phyloP scores from a whole-genome alignment of 1,140 invertebrate species.

The Lordiphosa mommai region DNA sequence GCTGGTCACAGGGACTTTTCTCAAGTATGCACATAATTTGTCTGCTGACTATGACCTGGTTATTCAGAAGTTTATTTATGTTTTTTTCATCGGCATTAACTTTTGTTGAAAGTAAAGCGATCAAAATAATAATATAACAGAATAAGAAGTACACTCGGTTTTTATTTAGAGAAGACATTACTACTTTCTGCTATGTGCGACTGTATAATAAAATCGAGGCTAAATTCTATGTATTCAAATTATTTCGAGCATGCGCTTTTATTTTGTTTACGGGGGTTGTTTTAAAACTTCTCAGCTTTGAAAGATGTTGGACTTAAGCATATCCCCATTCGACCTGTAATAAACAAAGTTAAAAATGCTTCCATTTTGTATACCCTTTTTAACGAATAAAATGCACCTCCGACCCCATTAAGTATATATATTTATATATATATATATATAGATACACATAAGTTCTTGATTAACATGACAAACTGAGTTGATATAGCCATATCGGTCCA shows the following conservation, averaged over 20 bases:
- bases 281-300: background rate
- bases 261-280: background rate
- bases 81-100: slow-evolving; percentile 63
- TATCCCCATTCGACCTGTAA: no score
- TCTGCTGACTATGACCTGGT: slow-evolving; percentile 68
- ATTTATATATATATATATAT: no score
- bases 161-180: slow-evolving; percentile 46
- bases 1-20: slow-evolving; percentile 80
- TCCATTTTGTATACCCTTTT: no score
- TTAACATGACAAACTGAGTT: no score
- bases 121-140: slow-evolving; percentile 42
- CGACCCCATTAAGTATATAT: no score
- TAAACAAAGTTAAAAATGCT: no score
- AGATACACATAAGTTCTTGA: no score
- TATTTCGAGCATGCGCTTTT: slow-evolving; percentile 1
- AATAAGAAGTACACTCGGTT: slow-evolving; percentile 38
- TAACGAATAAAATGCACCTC: no score
- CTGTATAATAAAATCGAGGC: slow-evolving; percentile 31
- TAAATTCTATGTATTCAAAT: slow-evolving; percentile 3
- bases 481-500: no score
- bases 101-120: slow-evolving; percentile 40
- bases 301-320: no score
- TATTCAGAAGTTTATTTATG: slow-evolving; percentile 66
- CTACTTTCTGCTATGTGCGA: slow-evolving; percentile 32
- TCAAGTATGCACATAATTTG: slow-evolving; percentile 81